Evolutionary conservation across 2,888 invertebrate genomes (phyloP).

Genomic region (Neoitamus cyanurus): DNA sequence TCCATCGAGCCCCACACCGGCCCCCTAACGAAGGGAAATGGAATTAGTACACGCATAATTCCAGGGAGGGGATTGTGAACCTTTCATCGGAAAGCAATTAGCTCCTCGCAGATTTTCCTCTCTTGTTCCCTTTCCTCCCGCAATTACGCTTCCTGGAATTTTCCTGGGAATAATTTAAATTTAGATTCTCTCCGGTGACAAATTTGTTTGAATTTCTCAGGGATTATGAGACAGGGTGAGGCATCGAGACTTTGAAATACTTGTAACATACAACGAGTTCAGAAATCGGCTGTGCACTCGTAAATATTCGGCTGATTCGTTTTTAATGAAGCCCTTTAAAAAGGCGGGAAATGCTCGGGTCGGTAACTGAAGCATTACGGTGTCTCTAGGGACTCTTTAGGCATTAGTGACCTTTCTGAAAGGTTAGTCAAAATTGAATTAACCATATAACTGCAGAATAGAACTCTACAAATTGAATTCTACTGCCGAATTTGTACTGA

Average conservation of each 20-base stretch:
- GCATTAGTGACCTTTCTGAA: too few relatives aligned
- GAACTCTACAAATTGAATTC: too few relatives aligned
- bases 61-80: not conserved
- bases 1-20: not conserved
- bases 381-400: not conserved
- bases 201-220: not conserved
- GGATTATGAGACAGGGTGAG: not conserved
- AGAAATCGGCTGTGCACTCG: not conserved
- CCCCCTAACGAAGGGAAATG: not conserved
- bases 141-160: not conserved
- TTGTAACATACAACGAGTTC: not conserved
- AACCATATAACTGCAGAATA: not conserved
- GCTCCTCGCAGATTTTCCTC: not conserved
- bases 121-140: not conserved
- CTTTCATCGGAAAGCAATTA: not conserved
- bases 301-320: not conserved
- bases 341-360: not conserved
- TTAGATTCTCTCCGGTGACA: not conserved
- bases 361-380: not conserved
- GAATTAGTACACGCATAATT: conserved; percentile 1
- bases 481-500: too few relatives aligned
- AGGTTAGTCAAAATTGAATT: not conserved
- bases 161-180: not conserved
- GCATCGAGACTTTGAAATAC: not conserved
- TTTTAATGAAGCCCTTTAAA: not conserved